A percentile compares a stretch with the other conserved stretches of the same genome.
phyloP scores from a whole-genome alignment of 2,888 invertebrate species.

The Halocaridina rubra region DNA sequence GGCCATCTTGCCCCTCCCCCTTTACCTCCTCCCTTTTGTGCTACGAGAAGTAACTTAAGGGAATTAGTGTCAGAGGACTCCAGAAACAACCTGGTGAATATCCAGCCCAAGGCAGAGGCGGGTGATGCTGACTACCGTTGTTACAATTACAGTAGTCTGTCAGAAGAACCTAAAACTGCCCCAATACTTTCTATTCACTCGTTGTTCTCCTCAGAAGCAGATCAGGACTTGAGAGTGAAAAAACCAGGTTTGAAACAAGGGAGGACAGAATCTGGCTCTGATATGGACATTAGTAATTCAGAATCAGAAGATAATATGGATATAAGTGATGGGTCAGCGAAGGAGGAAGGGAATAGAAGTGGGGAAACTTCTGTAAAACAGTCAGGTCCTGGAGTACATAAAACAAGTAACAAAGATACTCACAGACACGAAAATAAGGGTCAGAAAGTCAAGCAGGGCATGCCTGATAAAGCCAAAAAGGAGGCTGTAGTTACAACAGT shows the following conservation, averaged over 20 bases:
- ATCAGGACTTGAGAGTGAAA: slow-evolving; percentile 41
- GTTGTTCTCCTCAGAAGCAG: slow-evolving; percentile 17
- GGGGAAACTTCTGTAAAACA: not conserved
- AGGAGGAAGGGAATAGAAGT: slow-evolving; percentile 18
- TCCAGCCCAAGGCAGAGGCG: slow-evolving; percentile 13
- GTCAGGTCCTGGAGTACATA: not conserved
- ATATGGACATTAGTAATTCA: slow-evolving; percentile 63
- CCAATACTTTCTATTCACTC: slow-evolving; percentile 27
- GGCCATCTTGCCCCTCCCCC: slow-evolving; percentile 43
- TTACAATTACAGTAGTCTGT: slow-evolving; percentile 59
- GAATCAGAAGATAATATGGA: slow-evolving; percentile 53
- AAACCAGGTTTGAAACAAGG: slow-evolving; percentile 39
- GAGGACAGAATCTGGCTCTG: slow-evolving; percentile 53
- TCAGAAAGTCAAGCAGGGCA: not conserved
- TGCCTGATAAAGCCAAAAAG: not conserved
- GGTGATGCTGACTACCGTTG: slow-evolving; percentile 55
- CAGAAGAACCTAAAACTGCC: slow-evolving; percentile 29
- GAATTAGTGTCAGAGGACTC: slow-evolving; percentile 47
- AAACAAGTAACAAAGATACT: not conserved
- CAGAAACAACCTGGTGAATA: slow-evolving; percentile 29
- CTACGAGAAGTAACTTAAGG: slow-evolving; percentile 47
- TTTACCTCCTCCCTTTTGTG: slow-evolving; percentile 38
- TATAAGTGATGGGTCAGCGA: slow-evolving; percentile 49
- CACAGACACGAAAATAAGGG: not conserved
- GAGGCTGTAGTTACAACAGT: not conserved